These are phyloP conservation scores for Melieria crassipennis DNA, from an alignment of 2,888 invertebrate genomes.

Conservation along the genomic window DNA sequence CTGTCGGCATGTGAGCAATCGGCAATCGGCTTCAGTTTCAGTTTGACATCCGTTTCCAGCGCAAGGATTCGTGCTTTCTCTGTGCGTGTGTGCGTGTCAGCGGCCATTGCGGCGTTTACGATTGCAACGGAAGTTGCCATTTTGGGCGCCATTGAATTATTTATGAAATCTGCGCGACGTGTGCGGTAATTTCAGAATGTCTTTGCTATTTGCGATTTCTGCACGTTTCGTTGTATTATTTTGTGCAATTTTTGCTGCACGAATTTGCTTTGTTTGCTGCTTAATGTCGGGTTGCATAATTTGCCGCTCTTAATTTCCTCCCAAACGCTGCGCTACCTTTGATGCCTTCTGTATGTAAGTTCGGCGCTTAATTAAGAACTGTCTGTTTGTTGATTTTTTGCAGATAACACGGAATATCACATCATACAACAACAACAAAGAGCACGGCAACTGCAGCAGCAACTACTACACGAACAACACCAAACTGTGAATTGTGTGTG, in stretches of 20 bases:
- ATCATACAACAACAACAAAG: constrained; percentile 26
- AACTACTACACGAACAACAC: too few species aligned
- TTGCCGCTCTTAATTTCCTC: constrained; percentile 20
- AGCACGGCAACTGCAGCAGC: not conserved
- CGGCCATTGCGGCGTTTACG: too few species aligned
- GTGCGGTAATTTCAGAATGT: too few species aligned
- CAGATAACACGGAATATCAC: constrained; percentile 46
- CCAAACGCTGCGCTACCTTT: too few species aligned
- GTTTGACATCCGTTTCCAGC: constrained; percentile 46
- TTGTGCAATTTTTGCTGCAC: too few species aligned
- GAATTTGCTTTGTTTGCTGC: not conserved
- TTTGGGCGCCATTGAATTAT: not conserved
- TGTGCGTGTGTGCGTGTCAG: too few species aligned
- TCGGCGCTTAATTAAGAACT: constrained; percentile 15
- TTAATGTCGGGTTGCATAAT: not conserved
- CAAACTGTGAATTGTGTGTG: too few species aligned
- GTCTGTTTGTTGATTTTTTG: constrained; percentile 35
- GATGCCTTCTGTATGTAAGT: not conserved
- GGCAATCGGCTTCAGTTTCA: constrained; percentile 26
- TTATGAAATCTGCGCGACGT: too few species aligned
- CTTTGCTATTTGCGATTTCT: too few species aligned
- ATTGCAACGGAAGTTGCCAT: not conserved
- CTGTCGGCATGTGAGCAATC: too few species aligned
- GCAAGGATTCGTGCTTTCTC: constrained; percentile 44
- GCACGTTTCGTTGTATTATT: too few species aligned